Evolutionary conservation across 2,797 vertebrate genomes (phyloP), one percentile per base, ranked within the genome.

Genomic region (Argyrosomus regius): DNA sequence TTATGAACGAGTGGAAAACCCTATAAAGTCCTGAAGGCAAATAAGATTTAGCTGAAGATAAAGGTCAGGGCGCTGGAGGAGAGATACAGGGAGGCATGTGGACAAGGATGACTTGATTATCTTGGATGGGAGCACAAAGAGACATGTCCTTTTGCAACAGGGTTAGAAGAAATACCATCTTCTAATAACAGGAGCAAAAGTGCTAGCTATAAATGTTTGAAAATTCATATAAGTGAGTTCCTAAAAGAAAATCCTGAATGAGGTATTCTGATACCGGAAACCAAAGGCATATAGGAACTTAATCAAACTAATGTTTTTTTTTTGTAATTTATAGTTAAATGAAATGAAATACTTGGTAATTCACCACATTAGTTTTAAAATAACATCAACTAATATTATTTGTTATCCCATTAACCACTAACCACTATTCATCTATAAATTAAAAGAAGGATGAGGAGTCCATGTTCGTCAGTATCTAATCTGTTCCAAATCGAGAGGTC

Each of bases 21-120:
- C 73, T 81, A 85, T 90, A 91, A 91, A 91, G 90, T 91, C 90
- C 90, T 82, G 86, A 83, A 93, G 91, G 91, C 91, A 93, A 93
- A 94, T 93, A 88, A 82, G 91, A 92, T 94, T 94, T 91, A 93
- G 89, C 84, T 77, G 88, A 77, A 91, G 91, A 93, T 91, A 94
- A 93, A 93, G 91, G 93, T 94, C 93, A 94, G 83, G 88, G 80
- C 4, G 75, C 83, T 80, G 87, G 84, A 87, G 86, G 89, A 90
- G 82, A 90, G 84, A 92, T 90, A 84, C 58, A 61, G 70, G 54
- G 85, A 91, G 89, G 86, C 89, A 93, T 87, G 87, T 85, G 89
- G 87, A 90, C 87, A 65, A 80, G 75, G 89, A 91, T 90, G 92
- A 94, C 88, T 92, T 94, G 90, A 94, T 94, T 92, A 91, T 93